Evolutionary conservation across 2,113 vertebrate genomes (phyloP).

Genomic region (Crotalus helleri): DNA sequence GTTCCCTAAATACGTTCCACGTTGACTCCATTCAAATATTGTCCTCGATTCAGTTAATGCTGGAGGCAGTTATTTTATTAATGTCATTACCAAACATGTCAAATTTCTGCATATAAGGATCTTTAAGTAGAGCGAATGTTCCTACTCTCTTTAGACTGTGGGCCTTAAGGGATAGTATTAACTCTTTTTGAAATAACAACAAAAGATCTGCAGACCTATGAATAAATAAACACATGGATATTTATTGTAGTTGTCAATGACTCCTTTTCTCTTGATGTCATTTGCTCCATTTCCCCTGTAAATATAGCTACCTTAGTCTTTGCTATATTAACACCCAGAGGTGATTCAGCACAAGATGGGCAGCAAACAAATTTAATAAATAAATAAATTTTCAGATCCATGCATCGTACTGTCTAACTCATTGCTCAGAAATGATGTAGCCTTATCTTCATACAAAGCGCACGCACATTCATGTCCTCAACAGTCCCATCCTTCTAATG

Average conservation of each 20-base stretch:
- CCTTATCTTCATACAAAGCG: neutral
- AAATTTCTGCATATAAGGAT: neutral
- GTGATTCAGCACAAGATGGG: neutral
- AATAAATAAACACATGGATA: neutral
- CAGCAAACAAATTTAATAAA: neutral
- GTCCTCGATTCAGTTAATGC: neutral
- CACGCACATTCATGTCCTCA: neutral
- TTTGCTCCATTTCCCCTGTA: neutral
- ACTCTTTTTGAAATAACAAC: neutral
- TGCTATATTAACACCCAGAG: neutral
- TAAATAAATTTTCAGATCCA: neutral
- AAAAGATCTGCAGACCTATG: neutral
- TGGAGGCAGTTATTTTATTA: neutral
- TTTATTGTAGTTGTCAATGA: neutral
- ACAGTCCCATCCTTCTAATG: neutral
- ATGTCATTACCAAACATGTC: neutral
- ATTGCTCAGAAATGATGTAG: neutral
- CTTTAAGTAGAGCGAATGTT: neutral
- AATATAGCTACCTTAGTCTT: neutral
- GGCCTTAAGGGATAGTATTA: neutral
- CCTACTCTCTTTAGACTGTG: neutral
- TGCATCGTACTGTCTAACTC: neutral
- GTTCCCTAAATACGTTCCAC: neutral
- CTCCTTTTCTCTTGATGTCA: neutral
- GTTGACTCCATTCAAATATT: neutral